These are phyloP conservation scores for Resseliella maxima DNA, from an alignment of 2,888 invertebrate genomes.

Conservation along the genomic window DNA sequence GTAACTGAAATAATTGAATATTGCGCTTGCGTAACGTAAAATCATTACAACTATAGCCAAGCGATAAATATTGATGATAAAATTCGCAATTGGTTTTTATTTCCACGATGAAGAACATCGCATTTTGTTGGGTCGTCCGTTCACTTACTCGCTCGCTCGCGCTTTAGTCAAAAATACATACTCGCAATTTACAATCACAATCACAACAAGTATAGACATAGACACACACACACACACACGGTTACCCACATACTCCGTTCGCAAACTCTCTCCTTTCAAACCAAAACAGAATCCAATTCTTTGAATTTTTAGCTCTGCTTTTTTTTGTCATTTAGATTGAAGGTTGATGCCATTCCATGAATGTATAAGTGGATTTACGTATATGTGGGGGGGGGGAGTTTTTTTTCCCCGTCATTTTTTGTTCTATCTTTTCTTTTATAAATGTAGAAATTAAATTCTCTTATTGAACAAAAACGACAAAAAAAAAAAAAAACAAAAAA, in stretches of 20 bases:
- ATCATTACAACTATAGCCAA: background rate
- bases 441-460: background rate
- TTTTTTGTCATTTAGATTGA: background rate
- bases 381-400: no score
- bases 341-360: background rate
- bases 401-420: background rate
- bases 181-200: background rate
- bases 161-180: background rate
- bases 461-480: background rate
- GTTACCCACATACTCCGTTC: no score
- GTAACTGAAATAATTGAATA: background rate
- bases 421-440: background rate
- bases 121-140: background rate
- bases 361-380: slow-evolving; percentile 27
- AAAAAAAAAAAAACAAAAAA: no score
- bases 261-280: background rate
- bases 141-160: background rate
- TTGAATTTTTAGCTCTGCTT: background rate
- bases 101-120: background rate
- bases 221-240: background rate
- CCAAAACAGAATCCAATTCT: background rate
- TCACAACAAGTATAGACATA: no score
- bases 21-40: slow-evolving; percentile 31
- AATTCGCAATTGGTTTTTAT: slow-evolving; percentile 11
- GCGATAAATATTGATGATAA: slow-evolving; percentile 46